Evolutionary conservation across 2,888 invertebrate genomes (phyloP), one percentile per base, ranked within the genome.

Genomic region (Physocephala rufipes): DNA sequence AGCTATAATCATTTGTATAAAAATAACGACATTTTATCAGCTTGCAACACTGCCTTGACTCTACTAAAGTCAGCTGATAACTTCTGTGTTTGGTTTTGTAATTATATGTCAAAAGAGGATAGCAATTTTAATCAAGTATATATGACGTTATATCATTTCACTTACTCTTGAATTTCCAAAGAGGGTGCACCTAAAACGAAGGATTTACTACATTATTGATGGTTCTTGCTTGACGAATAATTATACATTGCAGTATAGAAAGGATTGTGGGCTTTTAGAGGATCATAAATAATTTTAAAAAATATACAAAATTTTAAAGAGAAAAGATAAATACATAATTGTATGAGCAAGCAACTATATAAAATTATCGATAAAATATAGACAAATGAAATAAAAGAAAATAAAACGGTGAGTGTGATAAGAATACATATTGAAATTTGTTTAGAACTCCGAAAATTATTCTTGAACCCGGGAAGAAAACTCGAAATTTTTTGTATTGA

Each of bases 401-500:
- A 45, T 64, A 43, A 26, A 72, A 72, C 73, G 72, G 74, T 74
- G 53, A 71, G 74, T 28, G 59, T 28, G 28, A 55, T 45, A 45
- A 45, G 7, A 51, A 43, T 55, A 55, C 24, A n/a, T 45, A 55
- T 66, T 55, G 43, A 67, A 67, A 67, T 58, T 58, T 45, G 24
- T n/a, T 67, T 43, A 19, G 43, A 72, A 71, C 24, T 28, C 45
- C 9, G 61, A 26, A 49, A 70, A 66, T 66, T 69, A 59, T 55
- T 62, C 59, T 61, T 71, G 63, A 71, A 62, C 55, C 53, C 66
- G 55, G 64, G 55, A 55, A 53, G 53, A 66, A 66, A 66, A 55
- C 24, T 74, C 72, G 64, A 76, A 76, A 74, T 75, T 76, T 73
- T 69, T 61, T 74, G 74, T 74, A 62, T 72, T 73, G 55, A 63